Evolutionary conservation across 2,113 vertebrate species (phyloP).

Genomic region (Pleuronectes platessa): DNA sequence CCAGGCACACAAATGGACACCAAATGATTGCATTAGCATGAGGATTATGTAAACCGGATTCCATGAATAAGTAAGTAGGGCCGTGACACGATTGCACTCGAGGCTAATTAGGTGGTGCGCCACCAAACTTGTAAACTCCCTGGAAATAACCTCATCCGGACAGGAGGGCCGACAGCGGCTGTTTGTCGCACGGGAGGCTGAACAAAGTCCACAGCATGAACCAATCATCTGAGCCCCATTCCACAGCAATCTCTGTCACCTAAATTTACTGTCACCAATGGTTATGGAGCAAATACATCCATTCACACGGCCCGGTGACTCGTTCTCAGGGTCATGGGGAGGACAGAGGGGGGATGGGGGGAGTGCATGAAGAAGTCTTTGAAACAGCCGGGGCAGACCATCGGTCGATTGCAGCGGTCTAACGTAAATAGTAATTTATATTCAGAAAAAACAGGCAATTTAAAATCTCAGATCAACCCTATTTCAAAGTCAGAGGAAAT

Average conservation of each 20-base stretch:
- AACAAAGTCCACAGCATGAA: conserved; percentile 20
- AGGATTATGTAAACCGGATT: conserved; percentile 56
- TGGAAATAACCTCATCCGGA: conserved; percentile 28
- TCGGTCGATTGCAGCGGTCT: neutral
- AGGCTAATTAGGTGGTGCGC: conserved; percentile 56
- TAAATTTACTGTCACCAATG: conserved; percentile 33
- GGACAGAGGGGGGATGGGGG: conserved; percentile 12
- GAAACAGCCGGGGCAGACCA: conserved; percentile 8
- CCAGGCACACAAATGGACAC: conserved; percentile 53
- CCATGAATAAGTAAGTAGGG: conserved; percentile 64
- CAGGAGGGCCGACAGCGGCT: conserved; percentile 10
- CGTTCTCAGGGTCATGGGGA: conserved; percentile 22
- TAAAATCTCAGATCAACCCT: conserved; percentile 36
- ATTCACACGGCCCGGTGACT: conserved; percentile 1
- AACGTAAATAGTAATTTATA: conserved; percentile 35
- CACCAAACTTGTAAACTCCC: conserved; percentile 42
- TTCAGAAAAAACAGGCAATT: conserved; percentile 31
- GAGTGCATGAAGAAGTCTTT: neutral
- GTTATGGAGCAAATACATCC: conserved; percentile 36
- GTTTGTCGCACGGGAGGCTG: conserved; percentile 29
- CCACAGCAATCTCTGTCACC: conserved; percentile 28
- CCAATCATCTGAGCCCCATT: conserved; percentile 28
- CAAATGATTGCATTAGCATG: conserved; percentile 63
- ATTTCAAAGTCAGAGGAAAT: conserved; percentile 21
- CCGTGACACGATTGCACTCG: conserved; percentile 40